Base-by-base conservation (phyloP, 2,113 vertebrate genomes). In the Cacatua alba region DNA sequence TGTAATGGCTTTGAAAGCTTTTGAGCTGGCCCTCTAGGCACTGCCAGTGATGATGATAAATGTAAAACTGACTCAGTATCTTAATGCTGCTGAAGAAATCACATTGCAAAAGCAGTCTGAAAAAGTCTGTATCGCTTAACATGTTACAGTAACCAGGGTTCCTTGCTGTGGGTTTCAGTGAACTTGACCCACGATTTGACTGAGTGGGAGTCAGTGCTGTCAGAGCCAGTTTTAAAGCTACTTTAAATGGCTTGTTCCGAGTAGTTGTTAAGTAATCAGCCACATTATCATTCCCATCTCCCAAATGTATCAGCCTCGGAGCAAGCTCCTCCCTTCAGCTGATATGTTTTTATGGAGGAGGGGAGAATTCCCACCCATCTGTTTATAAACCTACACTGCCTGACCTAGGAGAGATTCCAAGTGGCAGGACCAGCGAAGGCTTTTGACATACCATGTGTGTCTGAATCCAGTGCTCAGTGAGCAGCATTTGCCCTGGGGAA, bases 311-410 rank as follows among this genome's bases (percentile, higher is more conserved):
- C 35, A 63, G 41, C 10, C 39, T 33, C 0, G 0, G 55, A 44
- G 20, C 41, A 33, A 59, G 10, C 9, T 67, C 8, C 29, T 41
- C 28, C 49, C 12, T 76, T 87, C 26, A 33, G 21, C 18, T 55
- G 35, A 20, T 31, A 7, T 0, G 17, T 35, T 77, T 63, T 77
- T 51, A n/a, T 0, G 0, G 49, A 49, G 18, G 28, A 57, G 33
- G 35, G 6, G 31, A 49, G 55, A 64, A 52, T 83, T 72, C 37
- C 29, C 15, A 2, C 20, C 28, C 59, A 12, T 15, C 21, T 77
- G 41, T 55, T 71, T 35, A 26, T 11, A 55, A 70, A 43, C 41
- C n/a, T 35, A 4, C 0, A 0, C 26, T 71, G 65, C 12, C 12
- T 60, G n/a, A 23, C 39, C 14, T n/a, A 11, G 20, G 8, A 24